Percentiles rank a stretch among this genome's conserved stretches.
Conservation (phyloP, 2,113 vertebrate genomes). For the Paralichthys olivaceus region DNA sequence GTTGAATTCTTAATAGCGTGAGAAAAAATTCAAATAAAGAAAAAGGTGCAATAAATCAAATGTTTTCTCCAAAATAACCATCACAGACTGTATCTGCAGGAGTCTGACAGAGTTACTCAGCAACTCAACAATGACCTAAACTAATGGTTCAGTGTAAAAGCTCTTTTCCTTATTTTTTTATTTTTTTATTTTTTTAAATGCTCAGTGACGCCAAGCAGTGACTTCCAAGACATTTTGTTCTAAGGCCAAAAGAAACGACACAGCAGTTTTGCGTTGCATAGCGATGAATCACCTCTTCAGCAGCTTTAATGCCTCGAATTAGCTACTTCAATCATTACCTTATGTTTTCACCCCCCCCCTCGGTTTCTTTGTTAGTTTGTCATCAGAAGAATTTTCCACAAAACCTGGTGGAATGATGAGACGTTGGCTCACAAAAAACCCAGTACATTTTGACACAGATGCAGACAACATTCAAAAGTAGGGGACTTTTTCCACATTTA, state of each 20-base stretch:
- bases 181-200: constrained; percentile 8
- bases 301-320: neutral
- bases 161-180: neutral
- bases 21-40: constrained; percentile 23
- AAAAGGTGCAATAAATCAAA: constrained; percentile 8
- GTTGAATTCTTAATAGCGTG: constrained; percentile 8
- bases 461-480: no score
- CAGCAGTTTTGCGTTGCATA: neutral
- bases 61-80: neutral
- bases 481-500: no score
- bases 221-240: constrained; percentile 12
- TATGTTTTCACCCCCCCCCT: neutral
- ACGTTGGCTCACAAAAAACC: neutral
- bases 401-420: neutral
- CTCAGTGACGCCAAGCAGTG: constrained; percentile 12
- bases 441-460: neutral
- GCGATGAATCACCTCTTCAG: neutral
- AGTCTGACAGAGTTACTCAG: neutral
- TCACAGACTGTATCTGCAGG: neutral
- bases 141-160: neutral
- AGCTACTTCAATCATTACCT: neutral
- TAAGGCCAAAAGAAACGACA: neutral
- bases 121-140: neutral
- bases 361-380: neutral
- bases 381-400: neutral